Base-by-base conservation (phyloP, 2,113 vertebrate species). In the Chascanopsetta lugubris region DNA sequence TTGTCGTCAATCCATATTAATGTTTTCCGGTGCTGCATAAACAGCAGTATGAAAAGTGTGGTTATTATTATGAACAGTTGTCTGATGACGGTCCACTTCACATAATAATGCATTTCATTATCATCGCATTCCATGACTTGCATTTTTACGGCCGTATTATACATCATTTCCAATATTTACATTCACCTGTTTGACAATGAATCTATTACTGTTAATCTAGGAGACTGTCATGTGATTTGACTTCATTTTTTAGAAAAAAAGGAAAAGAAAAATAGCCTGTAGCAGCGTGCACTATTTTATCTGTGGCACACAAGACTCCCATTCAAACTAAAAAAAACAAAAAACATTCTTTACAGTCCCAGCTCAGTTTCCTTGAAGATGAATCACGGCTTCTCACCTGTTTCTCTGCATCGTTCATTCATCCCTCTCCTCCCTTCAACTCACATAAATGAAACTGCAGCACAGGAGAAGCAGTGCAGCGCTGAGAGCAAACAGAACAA, bases 381-480 rank as follows among this genome's bases (percentile, higher is more conserved):
- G 61, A 82, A 85, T 69, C 34, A 8, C 32, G 3, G 18, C 51
- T 71, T 79, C 82, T 67, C 57, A 84, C 76, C 80, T 83, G 50
- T 51, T 75, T 79, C 71, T 64, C 56, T 65, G 69, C 46, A 58
- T 69, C 73, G 57, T 59, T 69, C 50, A 57, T 74, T 76, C 67
- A 78, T 56, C 65, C 51, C 2, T 12, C 68, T 12, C 68, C 65
- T 67, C 72, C 58, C 68, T 75, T 83, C 61, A 62, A 40, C 63
- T 65, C 71, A 50, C 72, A 85, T 77, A 79, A 82, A 77, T 51
- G 63, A 77, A 85, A 87, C 61, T 22, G 54, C 62, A 85, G 66
- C 71, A 65, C 66, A 72, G 50, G 59, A 53, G 64, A 13, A 22
- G 45, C 25, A 18, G 48, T n/a, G 18, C 25, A 72, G 63, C 8